Percentiles rank a stretch among this genome's conserved stretches.
These are phyloP conservation scores for Rhynchomys soricoides DNA, from an alignment of 2,113 vertebrate species.

Conservation along the genomic window DNA sequence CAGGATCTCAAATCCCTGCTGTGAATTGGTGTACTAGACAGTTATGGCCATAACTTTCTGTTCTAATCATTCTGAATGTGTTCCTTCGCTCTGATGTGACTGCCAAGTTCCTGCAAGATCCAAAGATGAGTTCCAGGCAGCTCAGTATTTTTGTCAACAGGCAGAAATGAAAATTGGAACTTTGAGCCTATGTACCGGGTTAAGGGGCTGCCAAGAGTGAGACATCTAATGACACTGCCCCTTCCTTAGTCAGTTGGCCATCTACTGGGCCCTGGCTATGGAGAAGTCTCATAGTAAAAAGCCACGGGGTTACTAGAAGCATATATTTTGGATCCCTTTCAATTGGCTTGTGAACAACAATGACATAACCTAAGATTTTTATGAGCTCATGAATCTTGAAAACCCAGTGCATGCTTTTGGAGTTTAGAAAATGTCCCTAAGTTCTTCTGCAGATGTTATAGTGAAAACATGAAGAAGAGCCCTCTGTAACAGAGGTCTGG, in stretches of 20 bases:
- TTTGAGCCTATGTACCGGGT: no score
- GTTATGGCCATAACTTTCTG: slow-evolving; percentile 45
- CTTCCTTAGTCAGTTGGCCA: not conserved
- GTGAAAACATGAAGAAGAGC: not conserved
- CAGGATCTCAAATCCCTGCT: slow-evolving; percentile 32
- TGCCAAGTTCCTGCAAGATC: slow-evolving; percentile 59
- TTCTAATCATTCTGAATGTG: slow-evolving; percentile 36
- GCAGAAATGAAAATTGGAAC: slow-evolving; percentile 33
- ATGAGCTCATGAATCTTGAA: not conserved
- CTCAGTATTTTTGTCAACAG: slow-evolving; percentile 34
- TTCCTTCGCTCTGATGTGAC: slow-evolving; percentile 60
- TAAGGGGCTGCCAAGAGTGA: not conserved
- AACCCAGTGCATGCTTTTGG: slow-evolving; percentile 14
- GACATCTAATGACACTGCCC: not conserved
- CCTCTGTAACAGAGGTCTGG: not conserved
- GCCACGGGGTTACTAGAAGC: not conserved
- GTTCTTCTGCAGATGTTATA: not conserved
- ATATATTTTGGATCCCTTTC: not conserved
- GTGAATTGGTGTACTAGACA: slow-evolving; percentile 46
- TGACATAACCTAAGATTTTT: slow-evolving; percentile 34
- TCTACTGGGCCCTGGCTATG: not conserved
- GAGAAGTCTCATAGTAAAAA: not conserved
- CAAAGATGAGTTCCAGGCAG: slow-evolving; percentile 62
- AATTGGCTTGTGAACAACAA: not conserved
- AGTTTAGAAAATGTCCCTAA: slow-evolving; percentile 4